Evolutionary conservation across 2,797 vertebrate genomes (phyloP).

Genomic region (Bufotes viridis): DNA sequence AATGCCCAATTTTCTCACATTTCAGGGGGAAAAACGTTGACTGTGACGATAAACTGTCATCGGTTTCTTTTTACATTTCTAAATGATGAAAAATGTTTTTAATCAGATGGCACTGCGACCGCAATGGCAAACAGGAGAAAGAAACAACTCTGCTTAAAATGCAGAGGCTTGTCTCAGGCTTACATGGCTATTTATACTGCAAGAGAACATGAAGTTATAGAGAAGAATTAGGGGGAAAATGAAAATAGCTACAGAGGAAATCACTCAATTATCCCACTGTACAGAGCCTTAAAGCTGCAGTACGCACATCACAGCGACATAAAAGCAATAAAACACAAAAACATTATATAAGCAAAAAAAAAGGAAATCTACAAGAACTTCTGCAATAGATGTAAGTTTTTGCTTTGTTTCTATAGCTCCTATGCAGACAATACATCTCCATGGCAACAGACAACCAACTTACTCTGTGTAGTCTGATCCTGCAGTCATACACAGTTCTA

Average conservation of each 20-base stretch:
- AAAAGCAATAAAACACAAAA: background rate
- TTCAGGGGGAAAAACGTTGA: slow-evolving; percentile 70
- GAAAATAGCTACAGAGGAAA: slow-evolving; percentile 64
- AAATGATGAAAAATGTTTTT: slow-evolving; percentile 73
- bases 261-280: slow-evolving; percentile 28
- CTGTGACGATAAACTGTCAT: slow-evolving; percentile 73
- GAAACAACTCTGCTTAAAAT: slow-evolving; percentile 70
- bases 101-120: slow-evolving; percentile 74
- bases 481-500: no score
- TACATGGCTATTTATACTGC: slow-evolving; percentile 66
- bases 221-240: slow-evolving; percentile 62
- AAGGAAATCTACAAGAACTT: no score
- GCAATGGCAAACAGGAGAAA: slow-evolving; percentile 68
- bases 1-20: slow-evolving; percentile 70
- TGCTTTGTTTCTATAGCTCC: no score
- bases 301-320: background rate
- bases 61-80: slow-evolving; percentile 74
- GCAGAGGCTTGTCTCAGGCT: slow-evolving; percentile 63
- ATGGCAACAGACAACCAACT: no score
- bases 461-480: no score
- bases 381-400: no score
- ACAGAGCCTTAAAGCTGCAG: slow-evolving; percentile 12
- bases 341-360: no score
- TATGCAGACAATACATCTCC: no score
- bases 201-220: slow-evolving; percentile 70